Evolutionary conservation across 2,113 vertebrate genomes (phyloP), one percentile per base, ranked within the genome.

Genomic region (Limnothrissa miodon): DNA sequence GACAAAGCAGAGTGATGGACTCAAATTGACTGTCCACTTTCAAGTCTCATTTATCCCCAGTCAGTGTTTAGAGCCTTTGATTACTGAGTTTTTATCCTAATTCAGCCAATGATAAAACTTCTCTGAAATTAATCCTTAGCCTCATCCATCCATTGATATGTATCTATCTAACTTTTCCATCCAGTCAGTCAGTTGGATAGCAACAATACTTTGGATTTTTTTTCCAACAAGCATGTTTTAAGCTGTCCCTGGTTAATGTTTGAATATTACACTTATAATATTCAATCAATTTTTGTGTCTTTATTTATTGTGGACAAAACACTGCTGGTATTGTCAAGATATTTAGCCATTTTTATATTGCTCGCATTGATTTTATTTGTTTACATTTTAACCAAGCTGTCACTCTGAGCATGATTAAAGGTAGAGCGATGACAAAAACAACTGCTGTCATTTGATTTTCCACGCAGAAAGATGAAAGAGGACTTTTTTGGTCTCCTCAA

Each of bases 371-470:
- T 29, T 39, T 29, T 33, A 17, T 33, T 74, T 74, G 53, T 33
- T 80, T 33, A 56, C 74, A 80, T 19, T 84, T 39, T 29, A 39
- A 84, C 53, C 17, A 1, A 8, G 59, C 39, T 39, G 66, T 83
- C 51, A 80, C 79, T 82, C 82, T 83, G 44, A 15, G 1, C 0
- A 23, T 8, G 78, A 80, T 85, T 53, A 59, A 80, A 80, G 53
- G 9, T 48, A 83, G 79, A 84, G 6, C 45, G 29, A 78, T 66
- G 44, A 81, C 82, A 79, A 86, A 85, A 81, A 83, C 53, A 59
- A 42, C 25, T 80, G 66, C 19, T 53, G 25, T 74, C 70, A 83
- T 83, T 89, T 83, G 83, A 88, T 88, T 78, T 82, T 80, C 81
- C 82, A 83, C 56, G 78, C 83, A 9, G 19, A 8, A n/a, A 82